Evolutionary conservation across 2,113 vertebrate species (phyloP).

Genomic region (Brachyhypopomus occidentalis): DNA sequence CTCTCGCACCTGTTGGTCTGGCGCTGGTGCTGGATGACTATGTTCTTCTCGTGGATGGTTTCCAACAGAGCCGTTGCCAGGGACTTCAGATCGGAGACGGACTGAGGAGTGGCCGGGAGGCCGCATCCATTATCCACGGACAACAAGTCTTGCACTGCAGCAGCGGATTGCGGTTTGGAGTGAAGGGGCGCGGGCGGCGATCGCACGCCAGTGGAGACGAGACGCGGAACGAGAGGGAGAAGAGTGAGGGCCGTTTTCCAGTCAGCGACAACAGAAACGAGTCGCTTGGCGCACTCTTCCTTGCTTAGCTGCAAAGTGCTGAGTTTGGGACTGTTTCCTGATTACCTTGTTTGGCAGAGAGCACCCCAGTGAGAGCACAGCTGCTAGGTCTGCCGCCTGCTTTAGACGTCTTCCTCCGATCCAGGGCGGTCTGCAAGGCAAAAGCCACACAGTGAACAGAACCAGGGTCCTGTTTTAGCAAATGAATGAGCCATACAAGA

Average conservation of each 20-base stretch:
- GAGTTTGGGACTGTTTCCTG: neutral
- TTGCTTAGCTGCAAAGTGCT: slow-evolving; percentile 1
- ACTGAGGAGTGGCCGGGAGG: slow-evolving; percentile 92
- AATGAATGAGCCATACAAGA: neutral
- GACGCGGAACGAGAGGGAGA: neutral
- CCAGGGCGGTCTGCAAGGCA: slow-evolving; percentile 84
- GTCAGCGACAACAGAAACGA: too few species aligned
- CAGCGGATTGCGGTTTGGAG: slow-evolving; percentile 6
- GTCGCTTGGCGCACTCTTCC: too few species aligned
- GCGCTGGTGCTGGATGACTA: slow-evolving; percentile 95
- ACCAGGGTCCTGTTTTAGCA: neutral
- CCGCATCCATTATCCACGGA: slow-evolving; percentile 92
- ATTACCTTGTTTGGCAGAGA: slow-evolving; percentile 95
- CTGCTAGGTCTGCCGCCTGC: slow-evolving; percentile 81
- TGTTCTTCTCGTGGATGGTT: slow-evolving; percentile 97
- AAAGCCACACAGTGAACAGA: slow-evolving; percentile 33
- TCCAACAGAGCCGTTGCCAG: slow-evolving; percentile 93
- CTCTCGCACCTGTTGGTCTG: slow-evolving; percentile 90
- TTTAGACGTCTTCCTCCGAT: slow-evolving; percentile 87
- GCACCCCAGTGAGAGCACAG: slow-evolving; percentile 89
- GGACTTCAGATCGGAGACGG: slow-evolving; percentile 96
- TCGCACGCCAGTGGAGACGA: neutral
- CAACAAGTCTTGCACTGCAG: slow-evolving; percentile 89
- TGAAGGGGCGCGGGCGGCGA: too few species aligned
- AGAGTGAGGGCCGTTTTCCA: neutral